Conservation (phyloP, 2,113 vertebrate genomes). For the Coturnix japonica region DNA sequence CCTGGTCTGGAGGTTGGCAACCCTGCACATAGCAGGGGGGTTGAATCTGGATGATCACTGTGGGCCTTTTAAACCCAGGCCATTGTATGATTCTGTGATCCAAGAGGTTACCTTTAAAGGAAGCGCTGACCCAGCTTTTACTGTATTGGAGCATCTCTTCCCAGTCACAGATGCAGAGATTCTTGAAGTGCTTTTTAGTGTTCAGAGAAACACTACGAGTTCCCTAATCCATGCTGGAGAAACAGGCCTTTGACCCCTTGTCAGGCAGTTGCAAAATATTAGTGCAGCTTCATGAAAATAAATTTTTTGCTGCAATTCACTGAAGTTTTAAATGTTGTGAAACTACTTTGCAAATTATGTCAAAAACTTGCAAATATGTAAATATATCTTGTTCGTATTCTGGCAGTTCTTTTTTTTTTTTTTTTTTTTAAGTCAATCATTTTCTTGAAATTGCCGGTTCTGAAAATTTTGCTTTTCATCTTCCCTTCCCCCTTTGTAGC, state of each 20-base stretch:
- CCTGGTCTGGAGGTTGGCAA: too few relatives aligned
- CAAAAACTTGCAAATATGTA: not conserved
- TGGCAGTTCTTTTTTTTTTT: not conserved
- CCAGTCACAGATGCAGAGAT: not conserved
- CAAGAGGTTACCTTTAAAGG: not conserved
- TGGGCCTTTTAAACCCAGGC: too few relatives aligned
- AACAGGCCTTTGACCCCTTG: not conserved
- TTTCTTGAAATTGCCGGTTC: not conserved
- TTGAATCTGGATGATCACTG: too few relatives aligned
- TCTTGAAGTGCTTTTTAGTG: not conserved
- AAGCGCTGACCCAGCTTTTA: not conserved
- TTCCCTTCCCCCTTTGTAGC: not conserved
- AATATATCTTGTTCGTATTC: not conserved
- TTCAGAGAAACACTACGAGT: not conserved
- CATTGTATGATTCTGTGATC: too few relatives aligned
- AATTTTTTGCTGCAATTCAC: not conserved
- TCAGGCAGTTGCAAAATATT: not conserved
- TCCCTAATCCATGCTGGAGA: not conserved
- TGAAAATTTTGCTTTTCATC: not conserved
- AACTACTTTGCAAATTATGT: not conserved
- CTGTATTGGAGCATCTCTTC: not conserved
- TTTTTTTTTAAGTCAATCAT: too few relatives aligned
- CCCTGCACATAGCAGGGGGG: too few relatives aligned
- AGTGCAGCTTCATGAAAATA: not conserved
- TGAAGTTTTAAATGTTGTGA: not conserved